Evolutionary conservation across 2,888 invertebrate species (phyloP).

Genomic region (Drosophila greeni): DNA sequence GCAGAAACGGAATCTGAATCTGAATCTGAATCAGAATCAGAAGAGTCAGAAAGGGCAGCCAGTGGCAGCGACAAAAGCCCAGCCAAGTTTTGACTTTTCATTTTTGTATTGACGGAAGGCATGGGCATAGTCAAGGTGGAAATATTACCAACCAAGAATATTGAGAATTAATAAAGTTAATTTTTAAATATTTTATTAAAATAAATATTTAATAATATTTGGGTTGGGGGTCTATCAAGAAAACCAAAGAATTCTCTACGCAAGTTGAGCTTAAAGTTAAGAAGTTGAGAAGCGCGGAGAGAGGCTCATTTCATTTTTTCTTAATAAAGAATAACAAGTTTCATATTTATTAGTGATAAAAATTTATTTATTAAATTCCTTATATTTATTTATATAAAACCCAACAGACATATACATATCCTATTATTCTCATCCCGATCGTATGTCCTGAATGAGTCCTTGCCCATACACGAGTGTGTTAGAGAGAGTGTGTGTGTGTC

Average conservation of each 20-base stretch:
- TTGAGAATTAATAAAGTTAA: not conserved
- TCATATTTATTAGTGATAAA: no score
- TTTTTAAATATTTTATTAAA: no score
- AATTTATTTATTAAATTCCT: no score
- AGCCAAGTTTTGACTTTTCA: constrained; percentile 54
- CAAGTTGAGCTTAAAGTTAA: not conserved
- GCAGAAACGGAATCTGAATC: constrained; percentile 14
- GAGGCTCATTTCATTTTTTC: not conserved
- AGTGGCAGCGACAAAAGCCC: constrained; percentile 18
- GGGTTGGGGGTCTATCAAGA: not conserved
- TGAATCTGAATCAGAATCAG: constrained; percentile 13
- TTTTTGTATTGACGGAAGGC: constrained; percentile 49
- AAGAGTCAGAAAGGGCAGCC: constrained; percentile 10
- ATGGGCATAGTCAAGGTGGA: constrained; percentile 3
- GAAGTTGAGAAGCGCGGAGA: not conserved
- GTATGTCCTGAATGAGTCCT: constrained; percentile 33
- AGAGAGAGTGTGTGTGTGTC: constrained; percentile 38
- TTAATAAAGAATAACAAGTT: no score
- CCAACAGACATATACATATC: not conserved
- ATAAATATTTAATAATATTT: not conserved
- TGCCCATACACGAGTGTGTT: constrained; percentile 5
- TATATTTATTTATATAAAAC: not conserved
- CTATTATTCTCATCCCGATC: constrained; percentile 4
- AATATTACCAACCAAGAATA: not conserved
- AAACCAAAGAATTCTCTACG: no score